Evolutionary conservation across 2,113 vertebrate species (phyloP), one percentile per base, ranked within the genome.

Genomic region (Nesoenas mayeri): DNA sequence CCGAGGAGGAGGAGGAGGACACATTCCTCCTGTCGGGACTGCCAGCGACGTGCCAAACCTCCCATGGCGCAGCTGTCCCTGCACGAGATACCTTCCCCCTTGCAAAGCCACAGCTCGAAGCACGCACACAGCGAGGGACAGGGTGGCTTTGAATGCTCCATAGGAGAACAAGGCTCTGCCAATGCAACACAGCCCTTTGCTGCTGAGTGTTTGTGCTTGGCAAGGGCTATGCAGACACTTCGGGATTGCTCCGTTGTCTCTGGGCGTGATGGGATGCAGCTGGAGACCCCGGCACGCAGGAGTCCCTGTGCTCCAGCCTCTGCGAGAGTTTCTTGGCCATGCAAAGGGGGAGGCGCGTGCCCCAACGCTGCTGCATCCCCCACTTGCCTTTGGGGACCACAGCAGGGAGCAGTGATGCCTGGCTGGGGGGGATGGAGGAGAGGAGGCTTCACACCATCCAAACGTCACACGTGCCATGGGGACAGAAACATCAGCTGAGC

Each of bases 31-130:
- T 4, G 9, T 10, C 2, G 3, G 72, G 29, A 38, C n/a, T 1
- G 9, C 28, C 3, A 19, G 53, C 9, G 3, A 56, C 7, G 2
- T 79, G 91, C 77, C 80, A 66, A 66, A 42, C 10, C 80, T 54
- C 44, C 53, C 29, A 1, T 6, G 34, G 31, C 0, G 61, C 93
- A 91, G 95, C 96, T 95, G 96, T 96, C 90, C 92, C 85, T 26
- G 71, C 4, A 2, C 0, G 3, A 16, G 70, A 86, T 54, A 34
- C 66, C 57, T 13, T 21, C n/a, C 38, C 38, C n/a, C 40, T n/a
- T 11, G 84, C 57, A 6, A 21, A 56, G 87, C 70, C 70, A 21
- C 6, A 7, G 13, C 77, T 16, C 4, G 26, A 6, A 42, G 66
- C 67, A 58, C 20, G 25, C 91, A 3, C 24, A 0, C 36, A n/a